Evolutionary conservation across 1,140 invertebrate species (phyloP), one percentile per base, ranked within the genome.

Genomic region (Drosophila nebulosa): DNA sequence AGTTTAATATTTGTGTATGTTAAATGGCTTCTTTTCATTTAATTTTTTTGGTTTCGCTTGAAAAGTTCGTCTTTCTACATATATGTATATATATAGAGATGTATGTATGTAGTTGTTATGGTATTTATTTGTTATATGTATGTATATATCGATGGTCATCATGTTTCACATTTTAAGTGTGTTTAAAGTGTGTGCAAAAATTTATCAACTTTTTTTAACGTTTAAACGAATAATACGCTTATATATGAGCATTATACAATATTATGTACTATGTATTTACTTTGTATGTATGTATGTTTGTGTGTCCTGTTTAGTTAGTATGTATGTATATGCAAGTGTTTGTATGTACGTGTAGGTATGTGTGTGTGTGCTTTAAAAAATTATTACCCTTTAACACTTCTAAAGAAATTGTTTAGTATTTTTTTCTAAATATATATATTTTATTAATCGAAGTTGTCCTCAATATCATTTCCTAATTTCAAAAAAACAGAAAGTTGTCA

Each of bases 121-220:
- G 21, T 64, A 12, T 66, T 26, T 63, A 24, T 61, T 36, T 69
- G 46, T 51, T 69, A 36, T 56, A 58, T 79, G 64, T 86, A 69
- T 80, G 78, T 64, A 70, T 85, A 86, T 81, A 86, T 85, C 81
- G 81, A 86, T 85, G 81, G 81, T 85, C 81, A 86, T 57, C 81
- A 88, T n/a, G n/a, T 85, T 85, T 85, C 81, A 69, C 78, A 68
- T 88, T 83, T 73, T 68, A 84, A 83, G 78, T 88, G 74, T 62
- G 64, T 51, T 74, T 68, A 60, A 56, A 71, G 72, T 83, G 83
- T 60, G 18, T 79, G 58, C 60, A 66, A 65, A 65, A 69, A 76
- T 72, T 74, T 42, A 24, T 56, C 46, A 74, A 51, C 51, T 74
- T 24, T 67, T 53, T 32, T 55, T 64, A 70, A 63, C 71, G 51